These are phyloP conservation scores for Petroica traversi DNA, from an alignment of 2,113 vertebrate genomes.

Conservation along the genomic window DNA sequence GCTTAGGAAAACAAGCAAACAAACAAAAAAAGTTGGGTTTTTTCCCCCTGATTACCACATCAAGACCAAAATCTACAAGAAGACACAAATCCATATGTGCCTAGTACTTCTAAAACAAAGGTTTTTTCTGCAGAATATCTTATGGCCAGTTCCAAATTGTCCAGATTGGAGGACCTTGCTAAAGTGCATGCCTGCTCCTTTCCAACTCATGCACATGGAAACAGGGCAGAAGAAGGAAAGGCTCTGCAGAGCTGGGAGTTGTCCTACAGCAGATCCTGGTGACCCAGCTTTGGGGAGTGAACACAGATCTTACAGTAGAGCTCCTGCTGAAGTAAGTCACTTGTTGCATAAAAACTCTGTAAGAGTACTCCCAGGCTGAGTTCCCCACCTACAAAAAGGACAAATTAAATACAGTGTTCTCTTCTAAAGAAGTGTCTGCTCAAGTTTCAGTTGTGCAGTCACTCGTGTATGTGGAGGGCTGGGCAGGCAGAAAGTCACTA, in stretches of 20 bases:
- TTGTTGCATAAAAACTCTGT: neutral
- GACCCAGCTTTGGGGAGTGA: neutral
- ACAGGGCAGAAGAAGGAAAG: neutral
- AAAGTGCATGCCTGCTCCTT: neutral
- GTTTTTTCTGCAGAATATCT: neutral
- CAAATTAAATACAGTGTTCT: neutral
- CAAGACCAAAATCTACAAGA: neutral
- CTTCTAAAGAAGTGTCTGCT: neutral
- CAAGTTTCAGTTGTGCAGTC: neutral
- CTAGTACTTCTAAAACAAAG: neutral
- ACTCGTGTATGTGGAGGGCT: neutral
- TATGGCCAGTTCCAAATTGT: neutral
- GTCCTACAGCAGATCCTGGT: neutral
- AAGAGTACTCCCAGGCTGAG: neutral
- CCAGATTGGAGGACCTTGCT: neutral
- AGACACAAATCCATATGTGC: neutral
- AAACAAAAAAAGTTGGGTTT: rapidly evolving
- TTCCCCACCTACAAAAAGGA: neutral
- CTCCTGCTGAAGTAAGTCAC: neutral
- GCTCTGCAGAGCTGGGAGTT: neutral
- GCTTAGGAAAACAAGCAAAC: neutral
- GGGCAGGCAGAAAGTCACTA: neutral
- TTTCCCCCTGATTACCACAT: neutral
- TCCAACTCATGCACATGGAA: neutral
- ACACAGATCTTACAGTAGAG: neutral